These are phyloP conservation scores for Leptopterna dolabrata DNA, from an alignment of 2,888 invertebrate genomes.

Conservation along the genomic window DNA sequence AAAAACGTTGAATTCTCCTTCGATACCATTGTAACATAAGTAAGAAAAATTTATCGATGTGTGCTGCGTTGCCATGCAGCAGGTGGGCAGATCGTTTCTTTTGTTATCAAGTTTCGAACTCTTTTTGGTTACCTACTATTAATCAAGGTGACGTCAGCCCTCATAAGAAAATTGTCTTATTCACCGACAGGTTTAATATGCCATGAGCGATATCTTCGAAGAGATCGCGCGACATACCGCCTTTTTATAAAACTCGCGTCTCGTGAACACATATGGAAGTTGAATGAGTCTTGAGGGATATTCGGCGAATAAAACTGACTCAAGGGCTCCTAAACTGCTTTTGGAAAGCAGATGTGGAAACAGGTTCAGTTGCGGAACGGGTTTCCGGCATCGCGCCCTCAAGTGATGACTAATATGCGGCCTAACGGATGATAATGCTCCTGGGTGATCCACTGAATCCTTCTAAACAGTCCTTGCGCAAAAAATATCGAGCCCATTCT, in stretches of 20 bases:
- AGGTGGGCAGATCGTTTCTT: too few relatives aligned
- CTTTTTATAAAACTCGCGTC: neutral
- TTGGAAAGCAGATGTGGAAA: slow-evolving; percentile 13
- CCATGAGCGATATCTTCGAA: neutral
- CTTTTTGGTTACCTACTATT: too few relatives aligned
- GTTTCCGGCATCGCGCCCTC: slow-evolving; percentile 4
- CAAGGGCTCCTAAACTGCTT: slow-evolving; percentile 1
- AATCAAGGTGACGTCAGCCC: too few relatives aligned
- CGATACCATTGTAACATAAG: too few relatives aligned
- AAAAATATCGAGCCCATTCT: too few relatives aligned
- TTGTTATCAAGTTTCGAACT: too few relatives aligned
- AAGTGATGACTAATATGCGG: neutral
- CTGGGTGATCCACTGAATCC: neutral
- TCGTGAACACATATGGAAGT: neutral
- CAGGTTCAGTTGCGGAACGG: neutral
- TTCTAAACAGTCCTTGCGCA: too few relatives aligned
- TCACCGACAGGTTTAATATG: neutral
- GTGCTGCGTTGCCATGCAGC: too few relatives aligned
- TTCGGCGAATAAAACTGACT: slow-evolving; percentile 6
- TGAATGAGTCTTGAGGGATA: neutral
- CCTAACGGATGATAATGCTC: neutral
- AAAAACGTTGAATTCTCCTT: too few relatives aligned
- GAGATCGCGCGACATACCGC: neutral
- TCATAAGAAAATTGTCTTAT: too few relatives aligned
- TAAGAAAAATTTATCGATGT: too few relatives aligned